phyloP scores from a whole-genome alignment of 2,888 invertebrate genomes.

The Scaptodrosophila latifasciaeformis region DNA sequence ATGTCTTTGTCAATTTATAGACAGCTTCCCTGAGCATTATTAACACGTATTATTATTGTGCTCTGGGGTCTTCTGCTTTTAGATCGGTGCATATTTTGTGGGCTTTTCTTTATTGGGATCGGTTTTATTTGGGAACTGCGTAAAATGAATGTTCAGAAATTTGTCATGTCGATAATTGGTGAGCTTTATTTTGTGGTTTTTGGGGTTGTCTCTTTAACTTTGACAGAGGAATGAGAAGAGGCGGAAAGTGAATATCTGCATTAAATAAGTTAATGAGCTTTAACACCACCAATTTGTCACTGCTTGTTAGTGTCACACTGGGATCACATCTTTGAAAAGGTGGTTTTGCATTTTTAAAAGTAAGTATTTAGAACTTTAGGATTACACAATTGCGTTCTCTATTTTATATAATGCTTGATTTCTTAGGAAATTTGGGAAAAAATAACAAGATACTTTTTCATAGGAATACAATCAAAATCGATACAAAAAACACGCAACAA shows the following conservation, averaged over 20 bases:
- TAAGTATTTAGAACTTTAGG: too few relatives aligned
- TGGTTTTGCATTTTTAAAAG: too few relatives aligned
- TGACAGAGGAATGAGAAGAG: too few relatives aligned
- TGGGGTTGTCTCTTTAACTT: slow-evolving; percentile 28
- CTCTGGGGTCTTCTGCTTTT: slow-evolving; percentile 11
- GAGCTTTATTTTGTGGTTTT: slow-evolving; percentile 59
- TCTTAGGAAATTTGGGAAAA: slow-evolving; percentile 2
- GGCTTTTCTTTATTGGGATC: slow-evolving; percentile 33
- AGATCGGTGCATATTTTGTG: slow-evolving; percentile 41
- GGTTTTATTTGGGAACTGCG: slow-evolving; percentile 23
- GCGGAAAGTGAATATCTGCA: slow-evolving; percentile 31
- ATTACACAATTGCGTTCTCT: too few relatives aligned
- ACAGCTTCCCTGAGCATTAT: slow-evolving; percentile 69
- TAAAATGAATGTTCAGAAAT: slow-evolving; percentile 48
- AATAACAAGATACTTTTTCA: too few relatives aligned
- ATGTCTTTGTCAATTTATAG: slow-evolving; percentile 72
- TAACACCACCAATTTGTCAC: slow-evolving; percentile 73
- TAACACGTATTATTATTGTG: slow-evolving; percentile 66
- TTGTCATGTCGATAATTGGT: slow-evolving; percentile 72
- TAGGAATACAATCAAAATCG: too few relatives aligned
- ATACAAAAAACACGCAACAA: too few relatives aligned
- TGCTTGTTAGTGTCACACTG: slow-evolving; percentile 67
- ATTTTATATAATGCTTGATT: slow-evolving; percentile 1
- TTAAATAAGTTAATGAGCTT: slow-evolving; percentile 69
- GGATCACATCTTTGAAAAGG: too few relatives aligned